Evolutionary conservation across 2,113 vertebrate species (phyloP).

Genomic region (Taxidea taxus): DNA sequence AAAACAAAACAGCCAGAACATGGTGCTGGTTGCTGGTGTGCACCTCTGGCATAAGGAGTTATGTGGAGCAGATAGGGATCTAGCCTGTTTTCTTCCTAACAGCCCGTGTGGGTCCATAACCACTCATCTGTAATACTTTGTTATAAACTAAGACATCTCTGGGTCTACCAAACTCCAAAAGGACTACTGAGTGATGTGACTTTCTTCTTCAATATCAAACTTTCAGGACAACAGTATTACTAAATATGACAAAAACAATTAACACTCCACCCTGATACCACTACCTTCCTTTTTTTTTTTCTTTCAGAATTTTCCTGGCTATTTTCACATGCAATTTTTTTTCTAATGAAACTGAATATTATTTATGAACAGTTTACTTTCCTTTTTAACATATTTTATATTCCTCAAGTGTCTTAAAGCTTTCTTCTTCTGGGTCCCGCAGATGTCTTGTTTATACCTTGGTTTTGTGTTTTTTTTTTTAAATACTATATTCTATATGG

Average conservation of each 20-base stretch:
- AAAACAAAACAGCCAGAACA: not conserved
- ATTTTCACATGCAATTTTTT: not conserved
- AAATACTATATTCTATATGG: not conserved
- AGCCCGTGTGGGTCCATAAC: not conserved
- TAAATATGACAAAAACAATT: not conserved
- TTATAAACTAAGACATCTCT: not conserved
- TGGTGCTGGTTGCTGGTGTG: not conserved
- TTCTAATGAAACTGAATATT: not conserved
- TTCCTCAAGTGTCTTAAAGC: not conserved
- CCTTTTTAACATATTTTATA: not conserved
- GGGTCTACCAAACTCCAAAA: not conserved
- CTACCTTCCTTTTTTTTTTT: not conserved
- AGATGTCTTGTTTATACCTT: not conserved
- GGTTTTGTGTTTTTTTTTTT: not conserved
- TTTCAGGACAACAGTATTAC: not conserved
- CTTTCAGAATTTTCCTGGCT: not conserved
- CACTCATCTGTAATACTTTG: not conserved
- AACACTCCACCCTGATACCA: not conserved
- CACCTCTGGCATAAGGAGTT: not conserved
- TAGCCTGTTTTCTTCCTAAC: not conserved
- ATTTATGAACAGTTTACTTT: not conserved
- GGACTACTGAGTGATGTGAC: not conserved
- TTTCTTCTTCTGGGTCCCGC: not conserved
- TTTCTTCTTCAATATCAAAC: not conserved
- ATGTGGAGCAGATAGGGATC: not conserved